Evolutionary conservation across 64 coral and sea anemone genomes (phyloP).

Genomic region (Montipora sp.): DNA sequence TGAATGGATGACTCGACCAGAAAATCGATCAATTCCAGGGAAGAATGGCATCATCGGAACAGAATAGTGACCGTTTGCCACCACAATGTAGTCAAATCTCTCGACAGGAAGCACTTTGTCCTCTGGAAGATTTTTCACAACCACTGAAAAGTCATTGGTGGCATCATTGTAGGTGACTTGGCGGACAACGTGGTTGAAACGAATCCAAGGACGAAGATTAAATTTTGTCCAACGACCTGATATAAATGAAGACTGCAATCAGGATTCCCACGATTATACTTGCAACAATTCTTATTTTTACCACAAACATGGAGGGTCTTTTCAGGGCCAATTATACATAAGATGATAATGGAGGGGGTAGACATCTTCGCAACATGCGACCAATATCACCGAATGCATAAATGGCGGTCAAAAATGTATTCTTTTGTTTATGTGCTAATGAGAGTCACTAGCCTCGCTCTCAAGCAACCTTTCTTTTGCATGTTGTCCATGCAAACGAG

Average conservation of each 20-base stretch:
- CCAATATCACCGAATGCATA: too few species aligned
- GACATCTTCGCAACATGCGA: too few species aligned
- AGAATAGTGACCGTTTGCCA: conserved; percentile 60
- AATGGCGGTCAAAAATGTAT: too few species aligned
- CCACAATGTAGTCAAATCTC: conserved; percentile 59
- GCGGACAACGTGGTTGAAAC: conserved; percentile 43
- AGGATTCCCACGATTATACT: not conserved
- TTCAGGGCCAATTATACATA: too few species aligned
- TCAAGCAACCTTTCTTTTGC: too few species aligned
- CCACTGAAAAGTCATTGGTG: conserved; percentile 49
- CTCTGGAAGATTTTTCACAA: conserved; percentile 40
- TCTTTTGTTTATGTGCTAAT: too few species aligned
- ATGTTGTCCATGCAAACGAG: too few species aligned
- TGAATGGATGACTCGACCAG: conserved; percentile 54
- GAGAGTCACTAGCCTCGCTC: too few species aligned
- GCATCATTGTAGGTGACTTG: conserved; percentile 47
- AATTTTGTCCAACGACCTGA: conserved; percentile 59
- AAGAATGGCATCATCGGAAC: conserved; percentile 53
- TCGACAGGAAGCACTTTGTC: conserved; percentile 18
- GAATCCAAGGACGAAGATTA: conserved; percentile 52
- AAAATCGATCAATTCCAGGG: conserved; percentile 51
- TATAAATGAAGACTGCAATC: not conserved
- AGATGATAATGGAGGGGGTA: too few species aligned
- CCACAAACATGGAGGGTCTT: too few species aligned
- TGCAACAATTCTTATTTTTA: too few species aligned